Base-by-base conservation (phyloP, 2,888 invertebrate genomes). In the Bellardia pandia region DNA sequence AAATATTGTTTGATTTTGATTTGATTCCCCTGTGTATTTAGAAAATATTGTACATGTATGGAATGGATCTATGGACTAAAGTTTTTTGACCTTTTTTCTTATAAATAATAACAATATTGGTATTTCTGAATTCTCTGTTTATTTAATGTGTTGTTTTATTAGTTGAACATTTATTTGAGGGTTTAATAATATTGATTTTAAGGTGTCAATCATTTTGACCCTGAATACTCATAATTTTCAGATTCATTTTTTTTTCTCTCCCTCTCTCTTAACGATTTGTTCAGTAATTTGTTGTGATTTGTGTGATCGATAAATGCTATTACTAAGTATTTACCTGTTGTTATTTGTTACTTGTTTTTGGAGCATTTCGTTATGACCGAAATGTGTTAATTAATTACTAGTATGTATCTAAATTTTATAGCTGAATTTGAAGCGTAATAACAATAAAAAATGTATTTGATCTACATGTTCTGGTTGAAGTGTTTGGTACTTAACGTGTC, bases 1-100 rank as follows among this genome's bases (percentile, higher is more conserved):
- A 91, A 93, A 92, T 64, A 45, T 64, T 56, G 45, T 53, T 16
- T 14, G 48, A 56, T 62, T 11, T n/a, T n/a, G n/a, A n/a, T n/a
- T n/a, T n/a, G n/a, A n/a, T n/a, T n/a, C 14, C 30, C 2, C 37
- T 37, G 37, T 37, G 37, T 37, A 37, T 3, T 37, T 37, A 2
- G 37, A 33, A 4, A 33, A 33, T 4, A 33, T 33, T 33, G 33
- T 33, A 5, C 0, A 33, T 33, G 2, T 37, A n/a, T 37, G 1
- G 37, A 5, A 6, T 3, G 6, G 6, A 37, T 5, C 37, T 5
- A 5, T 37, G 5, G 6, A 4, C 6, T 37, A 6, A 4, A 77
- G 77, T 77, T 81, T 86, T 56, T 77, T 76, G 71, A 64, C 72
- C 76, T 64, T 64, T 64, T n/a, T 14, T 40, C n/a, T 37, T 37